phyloP scores from a whole-genome alignment of 2,888 invertebrate species.

The Eupithecia exiguata region DNA sequence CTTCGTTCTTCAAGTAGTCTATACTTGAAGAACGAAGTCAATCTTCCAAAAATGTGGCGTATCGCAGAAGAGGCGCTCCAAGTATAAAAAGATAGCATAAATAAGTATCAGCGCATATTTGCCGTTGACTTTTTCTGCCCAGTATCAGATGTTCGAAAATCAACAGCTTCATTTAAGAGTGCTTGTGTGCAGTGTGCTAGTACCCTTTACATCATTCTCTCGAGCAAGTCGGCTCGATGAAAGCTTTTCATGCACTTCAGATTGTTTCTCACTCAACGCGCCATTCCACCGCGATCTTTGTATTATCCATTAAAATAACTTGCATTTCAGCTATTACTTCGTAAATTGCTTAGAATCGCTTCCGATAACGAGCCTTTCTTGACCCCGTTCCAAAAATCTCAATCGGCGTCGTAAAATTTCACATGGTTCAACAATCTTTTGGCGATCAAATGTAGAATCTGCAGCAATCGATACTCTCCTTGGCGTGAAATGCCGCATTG shows the following conservation, averaged over 20 bases:
- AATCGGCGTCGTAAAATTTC: constrained; percentile 17
- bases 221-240: neutral
- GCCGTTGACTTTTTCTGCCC: neutral
- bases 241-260: constrained; percentile 18
- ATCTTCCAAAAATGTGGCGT: neutral
- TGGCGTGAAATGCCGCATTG: constrained; percentile 44
- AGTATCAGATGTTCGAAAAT: constrained; percentile 15
- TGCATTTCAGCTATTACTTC: constrained; percentile 26
- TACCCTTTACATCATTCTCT: constrained; percentile 7
- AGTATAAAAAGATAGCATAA: neutral
- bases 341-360: constrained; percentile 25
- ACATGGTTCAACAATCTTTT: constrained; percentile 26
- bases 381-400: constrained; percentile 31
- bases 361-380: constrained; percentile 29
- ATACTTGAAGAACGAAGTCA: neutral
- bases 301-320: constrained; percentile 17
- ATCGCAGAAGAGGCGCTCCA: rapidly evolving
- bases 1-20: no score
- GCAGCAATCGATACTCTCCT: constrained; percentile 41
- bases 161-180: constrained; percentile 9
- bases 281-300: constrained; percentile 11
- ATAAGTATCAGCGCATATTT: neutral
- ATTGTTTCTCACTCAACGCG: constrained; percentile 6
- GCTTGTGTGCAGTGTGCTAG: neutral
- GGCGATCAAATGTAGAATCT: constrained; percentile 36